Evolutionary conservation across 2,113 vertebrate genomes (phyloP).

Genomic region (Passer montanus): DNA sequence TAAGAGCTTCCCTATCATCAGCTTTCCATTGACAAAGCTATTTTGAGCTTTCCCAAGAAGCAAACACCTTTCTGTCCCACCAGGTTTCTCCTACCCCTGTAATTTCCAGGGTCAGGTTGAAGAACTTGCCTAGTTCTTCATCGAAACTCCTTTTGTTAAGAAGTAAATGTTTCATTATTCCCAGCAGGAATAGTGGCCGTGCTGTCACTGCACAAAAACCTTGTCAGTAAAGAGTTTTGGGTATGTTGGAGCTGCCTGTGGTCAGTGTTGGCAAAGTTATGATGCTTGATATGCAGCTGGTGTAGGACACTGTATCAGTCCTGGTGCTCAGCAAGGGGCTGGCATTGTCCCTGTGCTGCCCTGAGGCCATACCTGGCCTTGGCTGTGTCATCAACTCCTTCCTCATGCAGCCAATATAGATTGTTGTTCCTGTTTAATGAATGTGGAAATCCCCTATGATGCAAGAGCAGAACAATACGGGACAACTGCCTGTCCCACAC

Average conservation of each 20-base stretch:
- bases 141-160: neutral
- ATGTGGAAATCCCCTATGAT: neutral
- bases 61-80: neutral
- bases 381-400: neutral
- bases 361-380: neutral
- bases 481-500: neutral
- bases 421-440: neutral
- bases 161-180: neutral
- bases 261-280: neutral
- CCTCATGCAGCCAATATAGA: neutral
- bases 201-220: rapidly evolving
- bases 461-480: neutral
- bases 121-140: neutral
- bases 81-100: neutral
- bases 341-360: neutral
- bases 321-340: neutral
- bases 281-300: neutral
- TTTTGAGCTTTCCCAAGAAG: neutral
- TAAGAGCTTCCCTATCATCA: neutral
- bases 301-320: neutral
- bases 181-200: neutral
- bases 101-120: neutral
- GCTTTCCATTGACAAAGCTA: neutral
- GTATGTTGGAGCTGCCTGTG: neutral
- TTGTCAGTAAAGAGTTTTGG: neutral